Percentiles rank a stretch among this genome's conserved stretches.
These are phyloP conservation scores for Euclidia mi DNA, from an alignment of 2,888 invertebrate genomes.

Conservation along the genomic window DNA sequence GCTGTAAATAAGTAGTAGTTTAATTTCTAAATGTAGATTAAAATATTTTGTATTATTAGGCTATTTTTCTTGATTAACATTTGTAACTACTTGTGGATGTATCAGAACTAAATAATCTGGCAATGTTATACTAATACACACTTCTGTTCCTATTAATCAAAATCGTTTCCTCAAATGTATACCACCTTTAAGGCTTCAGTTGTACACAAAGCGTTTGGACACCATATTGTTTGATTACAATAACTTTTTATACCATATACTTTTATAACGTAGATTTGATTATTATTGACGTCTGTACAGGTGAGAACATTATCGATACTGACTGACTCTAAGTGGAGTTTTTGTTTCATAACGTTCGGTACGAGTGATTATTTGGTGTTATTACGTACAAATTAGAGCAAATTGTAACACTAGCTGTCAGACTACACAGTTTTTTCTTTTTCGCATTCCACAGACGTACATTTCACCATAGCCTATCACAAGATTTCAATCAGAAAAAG, in stretches of 20 bases:
- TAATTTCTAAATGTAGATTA: no score
- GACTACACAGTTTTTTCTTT: not conserved
- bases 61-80: no score
- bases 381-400: not conserved
- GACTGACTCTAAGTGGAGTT: conserved; percentile 15
- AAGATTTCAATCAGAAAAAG: no score
- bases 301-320: conserved; percentile 34
- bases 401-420: not conserved
- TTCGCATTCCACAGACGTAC: not conserved
- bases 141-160: no score
- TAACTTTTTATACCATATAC: conserved; percentile 25
- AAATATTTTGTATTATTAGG: no score
- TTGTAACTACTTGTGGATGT: no score
- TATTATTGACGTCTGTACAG: conserved; percentile 28
- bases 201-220: conserved; percentile 53
- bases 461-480: not conserved
- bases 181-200: conserved; percentile 20
- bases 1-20: no score
- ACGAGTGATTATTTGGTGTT: not conserved
- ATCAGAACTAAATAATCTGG: no score
- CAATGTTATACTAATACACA: no score
- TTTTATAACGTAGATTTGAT: conserved; percentile 35
- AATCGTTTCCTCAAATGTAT: no score
- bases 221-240: conserved; percentile 33
- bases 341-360: not conserved